Base-by-base conservation (phyloP, 2,797 vertebrate genomes). In the Salarias fasciatus region DNA sequence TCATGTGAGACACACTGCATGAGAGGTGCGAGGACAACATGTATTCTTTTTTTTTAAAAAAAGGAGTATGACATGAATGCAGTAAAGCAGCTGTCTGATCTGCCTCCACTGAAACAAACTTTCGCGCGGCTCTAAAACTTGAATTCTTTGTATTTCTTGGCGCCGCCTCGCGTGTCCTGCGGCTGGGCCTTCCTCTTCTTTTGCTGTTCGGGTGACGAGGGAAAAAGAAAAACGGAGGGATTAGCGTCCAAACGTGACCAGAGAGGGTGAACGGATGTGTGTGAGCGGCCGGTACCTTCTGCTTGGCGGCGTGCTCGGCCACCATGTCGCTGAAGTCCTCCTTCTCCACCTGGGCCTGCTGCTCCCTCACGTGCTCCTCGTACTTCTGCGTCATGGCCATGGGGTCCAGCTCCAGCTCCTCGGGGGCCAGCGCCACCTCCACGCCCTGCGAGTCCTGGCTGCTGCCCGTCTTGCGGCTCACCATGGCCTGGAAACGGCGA, bases 311-410 rank as follows among this genome's bases (percentile, higher is more conserved):
- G 1, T 98, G 96, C 52, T 98, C 96, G 0, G 96, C 96, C 91
- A 97, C 96, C 96, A 98, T 97, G 92, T 98, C 96, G 5, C 96
- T 98, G 86, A 98, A 98, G 82, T 98, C 96, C 79, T 97, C 96
- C 67, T 97, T 98, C 90, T 97, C 95, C 85, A 97, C 96, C 89
- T 97, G 96, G 2, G 95, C 96, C 91, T 98, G 96, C 90, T 97
- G 95, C 84, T 98, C 96, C 5, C 96, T 65, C 40, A 98, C 95
- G 0, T 95, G 94, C 81, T 96, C 96, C 86, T 97, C 96, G 9
- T 97, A 98, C 85, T 98, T 98, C 87, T 97, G 96, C 0, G 96
- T 98, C 96, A 98, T 97, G 77, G 96, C 96, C 89, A 95, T 95
- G 6, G 96, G 96, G 74, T 98, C 96, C 14, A 98, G 83, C 92